Conservation (phyloP, 1,140 invertebrate species). For the Brachionus sp. region DNA sequence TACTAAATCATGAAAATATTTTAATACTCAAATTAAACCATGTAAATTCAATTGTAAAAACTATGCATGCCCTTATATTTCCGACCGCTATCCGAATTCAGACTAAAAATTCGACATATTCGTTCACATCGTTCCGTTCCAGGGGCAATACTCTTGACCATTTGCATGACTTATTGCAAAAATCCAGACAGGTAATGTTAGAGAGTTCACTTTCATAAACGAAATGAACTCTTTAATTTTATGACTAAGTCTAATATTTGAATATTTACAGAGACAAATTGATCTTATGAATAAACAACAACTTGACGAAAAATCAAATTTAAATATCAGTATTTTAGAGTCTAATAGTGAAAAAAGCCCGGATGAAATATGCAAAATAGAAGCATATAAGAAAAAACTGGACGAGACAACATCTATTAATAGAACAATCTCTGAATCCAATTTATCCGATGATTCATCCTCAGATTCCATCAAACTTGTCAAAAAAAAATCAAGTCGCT, state of each 20-base stretch:
- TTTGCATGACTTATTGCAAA: constrained; percentile 1
- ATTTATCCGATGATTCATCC: not conserved
- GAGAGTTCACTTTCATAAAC: not conserved
- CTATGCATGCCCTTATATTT: constrained; percentile 44
- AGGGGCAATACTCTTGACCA: constrained; percentile 31
- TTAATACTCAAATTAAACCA: constrained; percentile 39
- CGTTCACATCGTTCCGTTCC: constrained; percentile 38
- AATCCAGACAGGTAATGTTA: not conserved
- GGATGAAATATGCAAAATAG: not conserved
- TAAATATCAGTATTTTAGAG: not conserved
- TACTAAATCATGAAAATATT: constrained; percentile 38
- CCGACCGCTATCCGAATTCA: constrained; percentile 38
- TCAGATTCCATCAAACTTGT: not conserved
- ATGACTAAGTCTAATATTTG: not conserved
- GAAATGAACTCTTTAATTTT: not conserved
- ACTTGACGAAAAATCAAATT: not conserved
- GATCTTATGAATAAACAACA: not conserved
- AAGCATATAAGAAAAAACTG: not conserved
- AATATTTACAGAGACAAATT: not conserved
- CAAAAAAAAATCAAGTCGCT: not conserved
- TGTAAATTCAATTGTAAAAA: constrained; percentile 43
- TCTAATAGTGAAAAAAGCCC: not conserved
- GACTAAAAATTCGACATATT: constrained; percentile 40
- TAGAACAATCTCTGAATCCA: not conserved
- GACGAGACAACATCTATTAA: constrained; percentile 29